Percentiles rank a stretch among this genome's conserved stretches.
phyloP scores from a whole-genome alignment of 1,140 invertebrate genomes.

The Homalodisca vitripennis region DNA sequence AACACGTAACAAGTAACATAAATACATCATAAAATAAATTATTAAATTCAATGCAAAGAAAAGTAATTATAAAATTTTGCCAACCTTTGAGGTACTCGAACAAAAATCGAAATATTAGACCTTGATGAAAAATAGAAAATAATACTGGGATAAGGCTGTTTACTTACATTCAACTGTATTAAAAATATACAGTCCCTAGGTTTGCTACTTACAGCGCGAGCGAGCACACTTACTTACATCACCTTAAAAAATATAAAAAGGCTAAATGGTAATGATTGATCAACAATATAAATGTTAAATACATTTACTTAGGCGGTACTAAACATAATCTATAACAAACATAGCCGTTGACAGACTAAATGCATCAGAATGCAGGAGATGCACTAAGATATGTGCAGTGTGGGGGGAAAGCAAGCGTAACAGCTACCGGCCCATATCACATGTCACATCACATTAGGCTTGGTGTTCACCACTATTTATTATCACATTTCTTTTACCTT shows the following conservation, averaged over 20 bases:
- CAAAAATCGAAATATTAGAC: slow-evolving; percentile 3
- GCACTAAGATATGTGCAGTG: slow-evolving; percentile 14
- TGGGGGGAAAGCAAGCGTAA: background rate
- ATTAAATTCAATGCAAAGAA: too few relatives aligned
- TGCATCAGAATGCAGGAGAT: background rate
- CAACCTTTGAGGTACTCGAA: background rate
- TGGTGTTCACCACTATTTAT: too few relatives aligned
- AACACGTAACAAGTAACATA: too few relatives aligned
- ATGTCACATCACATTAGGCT: too few relatives aligned
- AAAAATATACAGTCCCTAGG: slow-evolving; percentile 19
- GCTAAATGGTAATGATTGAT: slow-evolving; percentile 27
- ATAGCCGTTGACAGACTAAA: background rate
- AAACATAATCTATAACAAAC: slow-evolving; percentile 7
- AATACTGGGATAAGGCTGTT: slow-evolving; percentile 28
- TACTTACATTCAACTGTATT: background rate
- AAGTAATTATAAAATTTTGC: too few relatives aligned
- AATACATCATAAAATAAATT: too few relatives aligned
- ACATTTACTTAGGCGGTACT: background rate
- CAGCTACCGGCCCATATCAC: too few relatives aligned
- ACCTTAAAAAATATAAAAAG: slow-evolving; percentile 19
- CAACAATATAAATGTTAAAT: slow-evolving; percentile 20
- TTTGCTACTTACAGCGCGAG: background rate
- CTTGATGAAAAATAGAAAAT: slow-evolving; percentile 17
- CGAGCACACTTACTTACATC: background rate
- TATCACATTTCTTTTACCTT: too few relatives aligned